Evolutionary conservation across 2,888 invertebrate species (phyloP).

Genomic region (Pandemis corylana): DNA sequence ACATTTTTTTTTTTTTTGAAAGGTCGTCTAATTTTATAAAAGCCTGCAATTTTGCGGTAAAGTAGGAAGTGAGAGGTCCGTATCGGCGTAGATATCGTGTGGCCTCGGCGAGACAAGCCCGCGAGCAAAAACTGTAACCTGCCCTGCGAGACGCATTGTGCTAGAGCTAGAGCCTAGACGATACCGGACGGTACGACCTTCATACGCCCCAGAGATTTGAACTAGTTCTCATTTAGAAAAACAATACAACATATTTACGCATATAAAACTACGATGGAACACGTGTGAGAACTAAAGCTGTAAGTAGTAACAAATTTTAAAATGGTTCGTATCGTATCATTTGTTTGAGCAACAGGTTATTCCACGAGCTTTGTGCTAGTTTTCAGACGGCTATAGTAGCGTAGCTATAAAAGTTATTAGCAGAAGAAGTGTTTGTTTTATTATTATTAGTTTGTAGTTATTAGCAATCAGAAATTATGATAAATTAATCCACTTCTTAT

Average conservation of each 20-base stretch:
- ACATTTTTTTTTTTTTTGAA: neutral
- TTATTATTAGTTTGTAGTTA: neutral
- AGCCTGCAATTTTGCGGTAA: constrained; percentile 39
- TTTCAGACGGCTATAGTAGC: too few species aligned
- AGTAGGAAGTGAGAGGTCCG: constrained; percentile 61
- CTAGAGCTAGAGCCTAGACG: constrained; percentile 38
- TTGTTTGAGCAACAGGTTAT: too few species aligned
- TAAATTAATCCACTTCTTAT: neutral
- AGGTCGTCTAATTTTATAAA: constrained; percentile 2
- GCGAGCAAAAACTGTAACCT: constrained; percentile 60
- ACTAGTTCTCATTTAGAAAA: constrained; percentile 57
- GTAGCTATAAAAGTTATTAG: too few species aligned
- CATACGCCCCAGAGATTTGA: constrained; percentile 52
- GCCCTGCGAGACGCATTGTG: constrained; percentile 61
- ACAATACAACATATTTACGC: neutral
- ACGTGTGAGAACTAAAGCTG: neutral
- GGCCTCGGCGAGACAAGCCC: constrained; percentile 54
- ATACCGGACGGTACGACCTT: constrained; percentile 66
- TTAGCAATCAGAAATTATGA: neutral
- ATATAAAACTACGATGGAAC: neutral
- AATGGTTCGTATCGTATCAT: neutral
- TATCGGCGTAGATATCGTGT: constrained; percentile 50
- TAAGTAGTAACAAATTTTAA: neutral
- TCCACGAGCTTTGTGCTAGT: too few species aligned
- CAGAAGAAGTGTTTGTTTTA: neutral